Percentiles rank a stretch among this genome's conserved stretches.
Evolutionary conservation across 92 coral and sea anemone species (phyloP).

Genomic region (Desmophyllum pertusum): DNA sequence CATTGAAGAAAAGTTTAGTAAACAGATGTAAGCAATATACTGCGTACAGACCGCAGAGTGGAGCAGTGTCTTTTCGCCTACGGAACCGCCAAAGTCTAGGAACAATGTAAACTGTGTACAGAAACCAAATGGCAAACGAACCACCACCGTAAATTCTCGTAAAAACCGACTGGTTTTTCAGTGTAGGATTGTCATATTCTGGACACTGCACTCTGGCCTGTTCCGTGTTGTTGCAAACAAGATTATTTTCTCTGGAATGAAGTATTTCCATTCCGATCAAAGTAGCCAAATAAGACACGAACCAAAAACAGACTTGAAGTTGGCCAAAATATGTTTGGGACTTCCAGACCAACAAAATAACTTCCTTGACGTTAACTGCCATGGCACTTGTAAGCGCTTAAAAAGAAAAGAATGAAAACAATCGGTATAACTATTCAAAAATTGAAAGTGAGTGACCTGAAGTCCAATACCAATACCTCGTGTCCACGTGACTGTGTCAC

Average conservation of each 20-base stretch:
- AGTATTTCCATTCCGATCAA: conserved; percentile 24
- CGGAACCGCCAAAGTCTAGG: conserved; percentile 30
- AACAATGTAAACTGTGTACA: conserved; percentile 24
- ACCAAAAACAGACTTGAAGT: conserved; percentile 18
- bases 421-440: background rate
- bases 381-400: background rate
- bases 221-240: conserved; percentile 10
- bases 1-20: background rate
- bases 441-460: too few species aligned
- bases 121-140: conserved; percentile 13
- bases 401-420: background rate
- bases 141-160: conserved; percentile 2
- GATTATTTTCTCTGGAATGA: conserved; percentile 7
- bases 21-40: conserved; percentile 26
- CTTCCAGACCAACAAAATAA: conserved; percentile 11
- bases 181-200: background rate
- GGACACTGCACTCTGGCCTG: conserved; percentile 5
- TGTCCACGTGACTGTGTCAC: too few species aligned
- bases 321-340: conserved; percentile 38
- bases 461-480: too few species aligned
- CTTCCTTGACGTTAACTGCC: conserved; percentile 7
- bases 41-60: conserved; percentile 1
- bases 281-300: conserved; percentile 15
- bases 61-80: background rate
- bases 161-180: background rate